Conservation (phyloP, 2,888 invertebrate genomes). For the Epsilonema sp. region DNA sequence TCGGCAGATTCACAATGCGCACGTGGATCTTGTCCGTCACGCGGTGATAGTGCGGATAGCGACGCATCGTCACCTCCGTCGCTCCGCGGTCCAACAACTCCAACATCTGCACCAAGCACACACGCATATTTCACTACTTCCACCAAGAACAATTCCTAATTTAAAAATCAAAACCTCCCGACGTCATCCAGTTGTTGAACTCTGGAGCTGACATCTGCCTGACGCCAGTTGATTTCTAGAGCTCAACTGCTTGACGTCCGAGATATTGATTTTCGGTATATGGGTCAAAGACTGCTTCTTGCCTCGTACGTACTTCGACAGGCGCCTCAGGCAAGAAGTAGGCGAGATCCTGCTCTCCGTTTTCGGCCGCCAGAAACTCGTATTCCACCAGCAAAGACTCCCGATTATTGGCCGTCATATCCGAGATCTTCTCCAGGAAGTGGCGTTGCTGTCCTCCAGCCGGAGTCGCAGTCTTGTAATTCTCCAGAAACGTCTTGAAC, state of each 20-base stretch:
- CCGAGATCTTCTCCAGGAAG: conserved; percentile 19
- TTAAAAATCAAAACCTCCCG: too few relatives aligned
- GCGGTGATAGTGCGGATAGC: conserved; percentile 78
- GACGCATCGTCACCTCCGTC: conserved; percentile 55
- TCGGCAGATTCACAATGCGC: conserved; percentile 74
- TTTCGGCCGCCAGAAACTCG: conserved; percentile 55
- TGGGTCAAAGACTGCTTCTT: too few relatives aligned
- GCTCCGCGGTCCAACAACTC: conserved; percentile 31
- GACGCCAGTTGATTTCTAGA: too few relatives aligned
- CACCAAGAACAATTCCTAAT: too few relatives aligned
- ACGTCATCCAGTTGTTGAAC: too few relatives aligned
- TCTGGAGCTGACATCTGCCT: too few relatives aligned
- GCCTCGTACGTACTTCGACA: conserved; percentile 64
- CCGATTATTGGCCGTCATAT: conserved; percentile 36
- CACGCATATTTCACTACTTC: too few relatives aligned
- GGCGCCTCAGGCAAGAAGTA: conserved; percentile 96
- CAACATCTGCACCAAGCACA: conserved; percentile 15
- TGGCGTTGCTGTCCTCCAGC: conserved; percentile 11
- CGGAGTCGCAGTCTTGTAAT: conserved; percentile 13
- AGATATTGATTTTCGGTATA: too few relatives aligned
- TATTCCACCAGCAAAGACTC: conserved; percentile 81
- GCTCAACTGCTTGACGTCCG: too few relatives aligned
- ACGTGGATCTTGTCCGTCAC: conserved; percentile 85
- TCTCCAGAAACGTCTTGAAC: conserved; percentile 35
- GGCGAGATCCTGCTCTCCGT: conserved; percentile 70